Percentiles rank a stretch among this genome's conserved stretches.
These are phyloP conservation scores for Rhea pennata DNA, from an alignment of 2,113 vertebrate genomes.

Conservation along the genomic window DNA sequence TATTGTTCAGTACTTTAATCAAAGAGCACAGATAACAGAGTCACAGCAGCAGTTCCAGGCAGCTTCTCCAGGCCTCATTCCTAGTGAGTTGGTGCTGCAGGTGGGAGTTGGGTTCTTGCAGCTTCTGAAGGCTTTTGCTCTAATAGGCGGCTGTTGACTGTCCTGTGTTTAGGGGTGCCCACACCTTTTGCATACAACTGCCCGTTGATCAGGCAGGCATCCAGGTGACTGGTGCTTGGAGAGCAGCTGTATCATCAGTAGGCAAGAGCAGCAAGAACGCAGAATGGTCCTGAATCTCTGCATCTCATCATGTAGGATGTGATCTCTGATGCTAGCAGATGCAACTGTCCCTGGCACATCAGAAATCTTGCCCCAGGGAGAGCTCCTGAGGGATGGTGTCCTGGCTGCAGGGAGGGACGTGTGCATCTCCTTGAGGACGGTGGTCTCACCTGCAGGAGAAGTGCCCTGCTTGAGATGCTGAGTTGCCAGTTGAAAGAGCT, in stretches of 20 bases:
- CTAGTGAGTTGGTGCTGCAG: background rate
- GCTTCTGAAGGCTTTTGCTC: background rate
- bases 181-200: too few relatives aligned
- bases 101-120: background rate
- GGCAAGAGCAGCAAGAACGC: background rate
- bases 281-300: background rate
- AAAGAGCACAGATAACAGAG: background rate
- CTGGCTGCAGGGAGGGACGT: background rate
- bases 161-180: background rate
- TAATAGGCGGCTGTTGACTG: background rate
- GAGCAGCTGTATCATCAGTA: background rate
- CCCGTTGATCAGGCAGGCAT: background rate
- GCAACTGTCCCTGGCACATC: background rate
- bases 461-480: background rate
- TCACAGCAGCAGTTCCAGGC: background rate
- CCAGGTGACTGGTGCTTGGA: rapidly evolving
- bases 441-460: background rate
- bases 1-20: background rate
- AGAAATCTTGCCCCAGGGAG: background rate
- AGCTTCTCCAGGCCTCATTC: background rate
- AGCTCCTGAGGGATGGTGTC: background rate
- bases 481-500: background rate
- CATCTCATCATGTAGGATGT: background rate
- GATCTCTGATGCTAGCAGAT: background rate
- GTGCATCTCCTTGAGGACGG: background rate